These are phyloP conservation scores for Sisor rabdophorus DNA, from an alignment of 2,113 vertebrate species.

Conservation along the genomic window DNA sequence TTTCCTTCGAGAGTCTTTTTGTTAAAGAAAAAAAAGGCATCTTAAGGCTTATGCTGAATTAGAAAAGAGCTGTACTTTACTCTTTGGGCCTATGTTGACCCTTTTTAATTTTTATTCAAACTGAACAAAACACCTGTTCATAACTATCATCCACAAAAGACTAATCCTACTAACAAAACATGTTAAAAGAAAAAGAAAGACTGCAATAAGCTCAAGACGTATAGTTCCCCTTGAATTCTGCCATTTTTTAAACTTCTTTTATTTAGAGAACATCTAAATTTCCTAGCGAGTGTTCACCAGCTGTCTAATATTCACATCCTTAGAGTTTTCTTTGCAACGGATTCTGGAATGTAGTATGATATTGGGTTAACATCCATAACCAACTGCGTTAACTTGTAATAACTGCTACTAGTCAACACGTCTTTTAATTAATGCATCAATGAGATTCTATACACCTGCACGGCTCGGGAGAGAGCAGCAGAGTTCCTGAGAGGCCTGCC, in stretches of 20 bases:
- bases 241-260: conserved; percentile 29
- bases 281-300: conserved; percentile 44
- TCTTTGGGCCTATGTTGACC: conserved; percentile 52
- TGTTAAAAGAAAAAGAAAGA: conserved; percentile 49
- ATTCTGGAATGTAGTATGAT: conserved; percentile 66
- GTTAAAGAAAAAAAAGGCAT: conserved; percentile 59
- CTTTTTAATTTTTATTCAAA: conserved; percentile 49
- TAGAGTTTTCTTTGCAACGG: conserved; percentile 53
- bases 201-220: conserved; percentile 47
- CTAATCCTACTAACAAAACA: conserved; percentile 55
- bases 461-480: conserved; percentile 60
- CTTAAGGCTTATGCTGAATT: conserved; percentile 71
- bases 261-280: conserved; percentile 45
- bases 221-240: conserved; percentile 36
- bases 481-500: conserved; percentile 76
- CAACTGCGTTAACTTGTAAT: conserved; percentile 54
- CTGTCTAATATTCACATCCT: conserved; percentile 51
- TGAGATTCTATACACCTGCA: conserved; percentile 54
- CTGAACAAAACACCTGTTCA: conserved; percentile 54
- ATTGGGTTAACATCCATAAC: conserved; percentile 66
- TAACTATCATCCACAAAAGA: conserved; percentile 52
- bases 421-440: conserved; percentile 58
- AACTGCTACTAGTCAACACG: conserved; percentile 60
- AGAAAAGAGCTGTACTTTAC: conserved; percentile 52
- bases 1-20: conserved; percentile 54